Base-by-base conservation (phyloP, 2,888 invertebrate genomes). In the Emmelina monodactyla region DNA sequence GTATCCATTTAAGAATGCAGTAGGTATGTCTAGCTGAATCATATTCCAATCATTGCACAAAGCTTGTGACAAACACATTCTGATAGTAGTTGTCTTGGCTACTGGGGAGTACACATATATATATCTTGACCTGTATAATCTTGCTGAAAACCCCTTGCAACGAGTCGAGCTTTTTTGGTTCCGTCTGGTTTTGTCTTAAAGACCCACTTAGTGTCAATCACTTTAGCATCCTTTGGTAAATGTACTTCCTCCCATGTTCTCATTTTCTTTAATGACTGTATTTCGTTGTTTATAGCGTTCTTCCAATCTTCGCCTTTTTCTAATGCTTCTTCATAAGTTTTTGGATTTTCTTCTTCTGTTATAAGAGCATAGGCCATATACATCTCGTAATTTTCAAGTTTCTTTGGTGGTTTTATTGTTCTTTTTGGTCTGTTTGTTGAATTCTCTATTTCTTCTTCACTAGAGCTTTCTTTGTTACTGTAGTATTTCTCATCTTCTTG, bases 81-180 rank as follows among this genome's bases (percentile, higher is more conserved):
- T 39, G 2, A 40, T 35, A 2, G 40, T 44, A 22, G 41, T 38
- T 13, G 35, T 9, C 38, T 30, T 33, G 9, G 44, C 44, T 25
- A 44, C 44, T 28, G 44, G 44, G 12, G 38, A 31, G 22, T 44
- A 44, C 19, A 33, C 22, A 33, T 16, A 37, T 40, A 19, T 6
- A 5, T 40, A 19, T 41, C 36, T 6, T 32, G 37, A 14, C 42
- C 41, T 22, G 42, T 16, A 25, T 32, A 14, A 14, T 13, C 13
- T 22, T 35, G 19, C 19, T 6, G 19, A 9, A 19, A 19, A 6
- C 19, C 19, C 9, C 19, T 19, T 6, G 19, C 19, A 14, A 45
- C 41, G 19, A 45, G 29, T 25, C 41, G 30, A 14, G 43, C 45
- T 32, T 43, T 43, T 19, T 42, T 45, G 6, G 31, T 39, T 9